phyloP scores from a whole-genome alignment of 2,888 invertebrate genomes.

The Blomia tropicalis region DNA sequence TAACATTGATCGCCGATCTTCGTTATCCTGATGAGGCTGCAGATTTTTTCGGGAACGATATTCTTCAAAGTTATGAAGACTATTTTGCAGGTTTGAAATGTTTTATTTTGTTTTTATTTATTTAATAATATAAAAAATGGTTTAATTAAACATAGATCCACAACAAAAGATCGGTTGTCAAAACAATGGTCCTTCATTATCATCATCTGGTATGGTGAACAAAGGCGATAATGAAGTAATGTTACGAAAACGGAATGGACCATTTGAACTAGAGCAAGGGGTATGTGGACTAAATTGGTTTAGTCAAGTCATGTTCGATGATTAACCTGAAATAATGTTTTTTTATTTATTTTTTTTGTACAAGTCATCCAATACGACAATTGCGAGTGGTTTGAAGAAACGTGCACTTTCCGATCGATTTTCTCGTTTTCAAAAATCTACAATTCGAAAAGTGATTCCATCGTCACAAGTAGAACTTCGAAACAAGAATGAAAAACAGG shows the following conservation, averaged over 20 bases:
- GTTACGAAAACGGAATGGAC: background rate
- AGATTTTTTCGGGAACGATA: conserved; percentile 42
- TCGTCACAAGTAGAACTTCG: background rate
- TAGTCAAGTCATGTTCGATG: background rate
- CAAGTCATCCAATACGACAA: background rate
- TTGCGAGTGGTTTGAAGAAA: conserved; percentile 14
- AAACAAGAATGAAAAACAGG: background rate
- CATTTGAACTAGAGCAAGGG: background rate
- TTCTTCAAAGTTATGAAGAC: conserved; percentile 41
- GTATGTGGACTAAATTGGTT: background rate
- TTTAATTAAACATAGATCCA: background rate
- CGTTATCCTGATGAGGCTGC: conserved; percentile 38
- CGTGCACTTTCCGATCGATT: conserved; percentile 16
- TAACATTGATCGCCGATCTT: conserved; percentile 39
- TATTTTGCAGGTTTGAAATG: conserved; percentile 36
- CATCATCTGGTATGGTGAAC: background rate
- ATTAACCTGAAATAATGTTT: background rate
- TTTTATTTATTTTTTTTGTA: background rate
- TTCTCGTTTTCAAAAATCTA: conserved; percentile 19
- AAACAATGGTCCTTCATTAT: background rate
- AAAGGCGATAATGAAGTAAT: conserved; percentile 4
- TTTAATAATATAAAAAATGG: no score
- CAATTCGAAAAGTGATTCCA: background rate
- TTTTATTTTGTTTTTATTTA: no score
- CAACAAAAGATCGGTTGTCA: background rate